phyloP scores from a whole-genome alignment of 2,797 vertebrate species.

The Cuculus canorus region DNA sequence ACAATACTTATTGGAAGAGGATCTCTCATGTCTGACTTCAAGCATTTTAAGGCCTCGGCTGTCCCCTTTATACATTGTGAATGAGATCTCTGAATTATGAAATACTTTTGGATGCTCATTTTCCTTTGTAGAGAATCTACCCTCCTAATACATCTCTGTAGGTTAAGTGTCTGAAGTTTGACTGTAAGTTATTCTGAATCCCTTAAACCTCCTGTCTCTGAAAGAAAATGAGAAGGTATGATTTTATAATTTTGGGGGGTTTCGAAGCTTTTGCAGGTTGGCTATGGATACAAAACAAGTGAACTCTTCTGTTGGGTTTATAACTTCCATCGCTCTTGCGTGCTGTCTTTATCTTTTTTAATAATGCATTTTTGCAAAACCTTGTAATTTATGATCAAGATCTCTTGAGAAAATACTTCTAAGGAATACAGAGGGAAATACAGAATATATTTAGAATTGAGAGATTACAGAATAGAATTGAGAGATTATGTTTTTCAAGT shows the following conservation, averaged over 20 bases:
- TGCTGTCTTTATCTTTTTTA: neutral
- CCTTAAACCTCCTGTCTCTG: neutral
- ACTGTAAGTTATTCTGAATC: neutral
- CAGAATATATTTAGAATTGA: constrained; percentile 5
- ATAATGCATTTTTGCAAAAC: constrained; percentile 24
- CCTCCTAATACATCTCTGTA: neutral
- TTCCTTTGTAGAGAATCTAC: neutral
- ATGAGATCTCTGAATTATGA: neutral
- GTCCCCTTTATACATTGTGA: neutral
- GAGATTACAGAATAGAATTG: no score
- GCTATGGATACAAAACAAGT: constrained; percentile 20
- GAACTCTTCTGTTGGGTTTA: neutral
- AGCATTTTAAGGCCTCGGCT: neutral
- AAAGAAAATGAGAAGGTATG: neutral
- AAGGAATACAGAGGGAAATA: constrained; percentile 55
- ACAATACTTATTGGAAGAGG: neutral
- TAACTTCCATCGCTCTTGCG: neutral
- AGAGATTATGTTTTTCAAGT: constrained; percentile 57
- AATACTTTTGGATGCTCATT: neutral
- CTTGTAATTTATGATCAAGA: constrained; percentile 65
- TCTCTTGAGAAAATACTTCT: constrained; percentile 51
- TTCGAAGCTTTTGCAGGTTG: neutral
- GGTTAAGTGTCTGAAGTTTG: neutral
- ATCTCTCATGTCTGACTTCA: neutral
- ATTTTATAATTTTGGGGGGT: neutral